Base-by-base conservation (phyloP, 2,888 invertebrate genomes). In the Alloplasta piceator region DNA sequence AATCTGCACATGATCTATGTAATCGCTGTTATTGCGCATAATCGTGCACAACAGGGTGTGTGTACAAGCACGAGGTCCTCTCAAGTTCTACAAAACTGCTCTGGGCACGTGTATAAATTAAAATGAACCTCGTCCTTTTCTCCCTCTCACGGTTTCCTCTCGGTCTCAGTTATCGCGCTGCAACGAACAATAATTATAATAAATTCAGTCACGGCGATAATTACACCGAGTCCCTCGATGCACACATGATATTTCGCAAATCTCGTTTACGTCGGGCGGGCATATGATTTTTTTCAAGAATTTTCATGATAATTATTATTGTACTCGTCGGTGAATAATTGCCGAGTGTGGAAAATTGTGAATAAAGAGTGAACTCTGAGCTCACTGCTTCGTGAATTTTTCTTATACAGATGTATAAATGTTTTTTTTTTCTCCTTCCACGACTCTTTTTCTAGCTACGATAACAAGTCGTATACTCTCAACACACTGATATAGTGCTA, bases 1-100 rank as follows among this genome's bases (percentile, higher is more conserved):
- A 26, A 76, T 80, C 80, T 26, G 61, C 55, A 14, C 26, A 16
- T 48, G 75, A 80, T 80, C 60, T 66, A 55, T 80, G 58, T 73
- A 64, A 70, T 70, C 43, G 16, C 50, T 38, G 39, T 70, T 58
- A 16, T 52, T 36, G 9, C 6, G 48, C 6, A 58, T 48, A 26
- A 46, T 71, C 55, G 70, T 52, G 43, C 9, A 41, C 14, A 26
- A 26, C 26, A 14, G 52, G 52, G 6, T 14, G 52, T 14, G 48
- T 14, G 52, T 26, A 52, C 12, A 4, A 14, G 52, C 52, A 9
- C 43, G 71, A 50, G 43, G 66, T 60, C 48, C 58, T 16, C 74
- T 60, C 75, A 60, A 61, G 52, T 56, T 41, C 12, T 38, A 43
- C 56, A 66, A 60, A 78, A 78, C 50, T 16, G 43, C 66, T 61